These are phyloP conservation scores for Pagetopsis macropterus DNA, from an alignment of 2,797 vertebrate genomes.

Conservation along the genomic window DNA sequence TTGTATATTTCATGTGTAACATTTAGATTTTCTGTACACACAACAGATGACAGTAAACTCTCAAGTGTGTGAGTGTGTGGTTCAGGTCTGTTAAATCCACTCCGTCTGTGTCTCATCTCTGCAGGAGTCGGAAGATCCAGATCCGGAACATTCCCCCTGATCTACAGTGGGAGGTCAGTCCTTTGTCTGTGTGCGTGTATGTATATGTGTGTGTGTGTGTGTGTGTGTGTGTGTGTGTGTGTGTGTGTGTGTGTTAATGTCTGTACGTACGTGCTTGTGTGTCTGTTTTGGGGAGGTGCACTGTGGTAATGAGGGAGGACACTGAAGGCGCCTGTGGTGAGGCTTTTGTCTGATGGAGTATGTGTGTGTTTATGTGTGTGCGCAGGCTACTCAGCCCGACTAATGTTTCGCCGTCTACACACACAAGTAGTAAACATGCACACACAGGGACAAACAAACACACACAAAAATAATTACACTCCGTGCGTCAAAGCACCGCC, in stretches of 20 bases:
- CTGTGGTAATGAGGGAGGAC: slow-evolving; percentile 62
- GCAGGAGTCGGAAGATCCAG: slow-evolving; percentile 97
- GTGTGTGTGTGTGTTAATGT: slow-evolving; percentile 12
- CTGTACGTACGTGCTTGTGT: slow-evolving; percentile 27
- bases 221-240: slow-evolving; percentile 8
- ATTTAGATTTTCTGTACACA: slow-evolving; percentile 45
- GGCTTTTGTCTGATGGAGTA: slow-evolving; percentile 51
- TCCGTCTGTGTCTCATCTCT: slow-evolving; percentile 75
- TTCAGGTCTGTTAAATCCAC: slow-evolving; percentile 74
- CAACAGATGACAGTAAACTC: slow-evolving; percentile 49
- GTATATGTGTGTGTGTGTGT: slow-evolving; percentile 21
- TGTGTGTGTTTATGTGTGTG: slow-evolving; percentile 22
- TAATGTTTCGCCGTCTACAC: slow-evolving; percentile 30
- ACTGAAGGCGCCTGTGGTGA: slow-evolving; percentile 71
- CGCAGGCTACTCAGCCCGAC: slow-evolving; percentile 12
- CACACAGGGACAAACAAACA: slow-evolving; percentile 13
- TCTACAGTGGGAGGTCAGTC: slow-evolving; percentile 97
- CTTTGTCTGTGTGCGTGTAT: slow-evolving; percentile 53
- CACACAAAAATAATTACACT: slow-evolving; percentile 12
- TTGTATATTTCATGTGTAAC: slow-evolving; percentile 1
- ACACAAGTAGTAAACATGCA: slow-evolving; percentile 7
- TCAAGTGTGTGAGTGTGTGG: slow-evolving; percentile 45
- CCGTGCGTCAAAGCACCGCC: slow-evolving; percentile 43
- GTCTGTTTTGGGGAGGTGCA: slow-evolving; percentile 58
- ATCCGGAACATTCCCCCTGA: slow-evolving; percentile 97